Evolutionary conservation across 2,888 invertebrate species (phyloP).

Genomic region (Cinara cedri): DNA sequence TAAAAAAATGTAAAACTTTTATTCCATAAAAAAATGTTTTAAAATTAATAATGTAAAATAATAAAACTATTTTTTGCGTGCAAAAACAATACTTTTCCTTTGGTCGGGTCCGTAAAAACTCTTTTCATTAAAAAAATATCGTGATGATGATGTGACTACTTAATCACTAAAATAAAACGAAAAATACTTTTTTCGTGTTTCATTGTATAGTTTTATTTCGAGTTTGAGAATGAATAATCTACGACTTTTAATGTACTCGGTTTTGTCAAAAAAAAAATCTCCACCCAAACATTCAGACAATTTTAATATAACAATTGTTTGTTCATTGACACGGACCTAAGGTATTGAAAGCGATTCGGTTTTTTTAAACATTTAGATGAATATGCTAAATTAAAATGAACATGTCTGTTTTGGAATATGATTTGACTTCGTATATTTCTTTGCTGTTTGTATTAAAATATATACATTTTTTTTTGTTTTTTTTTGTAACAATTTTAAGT

Average conservation of each 20-base stretch:
- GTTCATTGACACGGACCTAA: too few relatives aligned
- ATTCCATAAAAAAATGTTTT: not conserved
- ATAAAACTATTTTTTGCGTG: conserved; percentile 4
- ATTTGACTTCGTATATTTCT: too few relatives aligned
- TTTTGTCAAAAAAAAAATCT: too few relatives aligned
- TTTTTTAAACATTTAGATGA: too few relatives aligned
- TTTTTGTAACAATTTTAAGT: too few relatives aligned
- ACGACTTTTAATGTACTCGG: not conserved
- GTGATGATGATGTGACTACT: not conserved
- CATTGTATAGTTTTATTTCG: not conserved
- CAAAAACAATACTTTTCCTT: not conserved
- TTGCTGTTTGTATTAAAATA: too few relatives aligned
- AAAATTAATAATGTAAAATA: conserved; percentile 5
- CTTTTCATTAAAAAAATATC: conserved; percentile 19
- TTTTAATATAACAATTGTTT: too few relatives aligned
- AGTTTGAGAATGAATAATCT: not conserved
- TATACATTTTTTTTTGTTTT: too few relatives aligned
- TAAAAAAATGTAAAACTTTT: not conserved
- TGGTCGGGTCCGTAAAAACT: conserved; percentile 17
- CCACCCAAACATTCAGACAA: too few relatives aligned
- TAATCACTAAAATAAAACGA: not conserved
- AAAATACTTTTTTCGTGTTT: not conserved
- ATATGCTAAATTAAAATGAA: too few relatives aligned
- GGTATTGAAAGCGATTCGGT: too few relatives aligned
- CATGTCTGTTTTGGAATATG: too few relatives aligned